Conservation (phyloP, 2,113 vertebrate genomes). For the Camelus bactrianus region DNA sequence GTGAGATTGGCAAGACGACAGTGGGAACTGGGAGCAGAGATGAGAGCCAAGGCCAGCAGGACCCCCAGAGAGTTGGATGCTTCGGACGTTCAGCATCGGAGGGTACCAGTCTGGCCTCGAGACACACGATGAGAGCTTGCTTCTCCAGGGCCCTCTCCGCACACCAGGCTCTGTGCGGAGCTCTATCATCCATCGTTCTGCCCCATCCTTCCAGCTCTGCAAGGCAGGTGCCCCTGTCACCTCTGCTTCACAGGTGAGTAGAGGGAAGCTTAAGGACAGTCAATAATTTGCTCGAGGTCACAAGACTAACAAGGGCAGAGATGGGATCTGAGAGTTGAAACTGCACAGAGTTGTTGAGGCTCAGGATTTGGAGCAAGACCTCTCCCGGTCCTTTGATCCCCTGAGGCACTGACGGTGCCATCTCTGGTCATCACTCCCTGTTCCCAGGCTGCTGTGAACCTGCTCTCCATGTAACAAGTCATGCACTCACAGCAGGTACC, state of each 20-base stretch:
- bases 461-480: neutral
- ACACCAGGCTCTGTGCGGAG: no score
- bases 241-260: neutral
- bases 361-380: no score
- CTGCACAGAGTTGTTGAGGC: neutral
- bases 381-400: fast-evolving
- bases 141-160: neutral
- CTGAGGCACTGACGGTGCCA: neutral
- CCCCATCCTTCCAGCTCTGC: neutral
- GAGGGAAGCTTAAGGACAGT: neutral
- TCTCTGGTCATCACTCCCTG: neutral
- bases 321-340: neutral
- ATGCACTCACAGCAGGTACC: neutral
- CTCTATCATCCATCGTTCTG: fast-evolving
- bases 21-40: neutral
- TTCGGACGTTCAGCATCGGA: neutral
- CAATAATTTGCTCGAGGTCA: no score
- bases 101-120: fast-evolving
- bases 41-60: neutral
- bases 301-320: neutral
- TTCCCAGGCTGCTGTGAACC: neutral
- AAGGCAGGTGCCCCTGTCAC: fast-evolving
- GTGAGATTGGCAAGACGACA: fast-evolving
- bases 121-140: fast-evolving
- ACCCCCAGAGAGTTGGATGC: neutral